Percentiles rank a stretch among this genome's conserved stretches.
Conservation (phyloP, 2,797 vertebrate genomes). For the Leptoclinus maculatus region DNA sequence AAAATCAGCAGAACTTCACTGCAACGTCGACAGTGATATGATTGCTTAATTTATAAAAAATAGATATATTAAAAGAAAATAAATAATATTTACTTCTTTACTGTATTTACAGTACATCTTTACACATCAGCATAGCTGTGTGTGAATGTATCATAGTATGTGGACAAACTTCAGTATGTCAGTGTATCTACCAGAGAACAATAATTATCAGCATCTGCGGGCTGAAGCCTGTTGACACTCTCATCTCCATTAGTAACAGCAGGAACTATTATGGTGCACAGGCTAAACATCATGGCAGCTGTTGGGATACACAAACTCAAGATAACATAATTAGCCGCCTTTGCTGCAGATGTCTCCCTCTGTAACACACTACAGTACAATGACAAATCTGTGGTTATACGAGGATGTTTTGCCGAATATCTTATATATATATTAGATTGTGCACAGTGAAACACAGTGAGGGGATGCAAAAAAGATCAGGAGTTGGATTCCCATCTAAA, state of each 20-base stretch:
- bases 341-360: constrained; percentile 13
- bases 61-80: too few relatives aligned
- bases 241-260: constrained; percentile 61
- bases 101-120: not conserved
- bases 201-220: constrained; percentile 54
- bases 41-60: not conserved
- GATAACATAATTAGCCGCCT: constrained; percentile 39
- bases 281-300: constrained; percentile 45
- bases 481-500: too few relatives aligned
- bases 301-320: constrained; percentile 32
- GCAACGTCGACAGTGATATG: not conserved
- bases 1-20: not conserved
- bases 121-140: not conserved
- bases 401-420: not conserved
- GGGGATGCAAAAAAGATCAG: constrained; percentile 13
- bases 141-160: not conserved
- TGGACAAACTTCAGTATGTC: not conserved
- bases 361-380: not conserved
- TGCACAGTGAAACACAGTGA: not conserved
- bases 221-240: constrained; percentile 53
- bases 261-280: constrained; percentile 46
- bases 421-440: too few relatives aligned
- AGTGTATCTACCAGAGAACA: constrained; percentile 29
- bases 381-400: not conserved
- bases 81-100: not conserved